Evolutionary conservation across 1,140 invertebrate species (phyloP).

Genomic region (Lepidurus arcticus): DNA sequence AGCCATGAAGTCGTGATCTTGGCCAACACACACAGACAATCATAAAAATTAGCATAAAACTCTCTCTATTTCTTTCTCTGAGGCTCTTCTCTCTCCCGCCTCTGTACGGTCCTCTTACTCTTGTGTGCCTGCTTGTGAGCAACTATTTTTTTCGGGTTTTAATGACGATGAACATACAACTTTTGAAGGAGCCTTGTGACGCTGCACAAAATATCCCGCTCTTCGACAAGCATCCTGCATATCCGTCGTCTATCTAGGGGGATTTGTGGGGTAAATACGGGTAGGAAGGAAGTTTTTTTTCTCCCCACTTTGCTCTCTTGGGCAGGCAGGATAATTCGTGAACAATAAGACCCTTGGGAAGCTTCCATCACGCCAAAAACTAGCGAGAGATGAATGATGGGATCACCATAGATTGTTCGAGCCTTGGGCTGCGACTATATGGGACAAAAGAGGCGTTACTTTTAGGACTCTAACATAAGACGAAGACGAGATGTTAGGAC

Average conservation of each 20-base stretch:
- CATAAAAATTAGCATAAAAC: conserved; percentile 14
- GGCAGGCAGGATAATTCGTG: conserved; percentile 2
- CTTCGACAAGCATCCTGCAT: not conserved
- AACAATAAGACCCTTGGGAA: not conserved
- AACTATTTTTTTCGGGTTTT: not conserved
- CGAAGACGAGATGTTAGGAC: not conserved
- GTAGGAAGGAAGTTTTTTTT: not conserved
- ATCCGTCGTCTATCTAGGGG: not conserved
- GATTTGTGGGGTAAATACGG: not conserved
- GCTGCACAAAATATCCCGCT: not conserved
- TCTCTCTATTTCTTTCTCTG: not conserved
- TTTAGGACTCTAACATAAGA: too few species aligned
- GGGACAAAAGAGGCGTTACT: not conserved
- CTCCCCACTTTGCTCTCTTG: not conserved
- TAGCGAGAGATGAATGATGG: not conserved
- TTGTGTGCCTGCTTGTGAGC: conserved; percentile 14
- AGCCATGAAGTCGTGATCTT: conserved; percentile 2
- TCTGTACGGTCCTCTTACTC: not conserved
- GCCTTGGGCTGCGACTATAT: not conserved
- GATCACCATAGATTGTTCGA: not conserved
- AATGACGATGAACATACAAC: not conserved
- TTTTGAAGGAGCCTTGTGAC: conserved; percentile 3
- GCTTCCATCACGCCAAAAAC: not conserved
- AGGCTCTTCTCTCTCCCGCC: not conserved
- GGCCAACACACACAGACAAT: not conserved